Evolutionary conservation across 2,888 invertebrate species (phyloP), one percentile per base, ranked within the genome.

Genomic region (Tryphoninae sp.): DNA sequence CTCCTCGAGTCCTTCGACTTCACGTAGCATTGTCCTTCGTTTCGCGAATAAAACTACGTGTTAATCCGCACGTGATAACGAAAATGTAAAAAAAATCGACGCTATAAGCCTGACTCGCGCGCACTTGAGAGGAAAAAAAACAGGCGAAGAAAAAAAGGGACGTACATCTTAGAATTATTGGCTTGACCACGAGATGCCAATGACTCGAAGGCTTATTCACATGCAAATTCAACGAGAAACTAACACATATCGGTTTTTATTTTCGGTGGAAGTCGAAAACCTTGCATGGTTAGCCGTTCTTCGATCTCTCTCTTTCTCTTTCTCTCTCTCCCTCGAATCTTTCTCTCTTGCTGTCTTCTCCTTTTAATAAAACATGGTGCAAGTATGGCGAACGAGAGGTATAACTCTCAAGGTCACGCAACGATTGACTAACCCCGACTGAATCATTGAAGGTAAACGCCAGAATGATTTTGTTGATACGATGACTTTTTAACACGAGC

Each of bases 171-270:
- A 68, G 16, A 59, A 76, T 40, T 71, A 64, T 23, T 40, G 62
- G 8, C 62, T 42, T 55, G 51, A 65, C 8, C 11, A 7, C 61
- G 40, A 9, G 55, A 64, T 78, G 71, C 74, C 81, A 78, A 67
- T 75, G 75, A 75, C 81, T 75, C 61, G 53, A 45, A 55, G 33
- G 19, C 16, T 73, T 71, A 83, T 82, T 80, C 80, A 84, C 26
- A 84, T 81, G 84, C 77, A 82, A 82, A 84, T 84, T 69, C 59
- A 33, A 22, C 40, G 42, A 74, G 19, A 55, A 69, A 79, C 64
- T 67, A 78, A 84, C 65, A 80, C 55, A 73, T 59, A 72, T 73
- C 69, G 68, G 16, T 81, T 64, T 42, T 26, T 26, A 62, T 26
- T 55, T 64, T 51, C 62, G 69, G 69, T 73, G 42, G 68, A 67